Evolutionary conservation across 2,113 vertebrate species (phyloP), one percentile per base, ranked within the genome.

Genomic region (Pungitius pungitius): DNA sequence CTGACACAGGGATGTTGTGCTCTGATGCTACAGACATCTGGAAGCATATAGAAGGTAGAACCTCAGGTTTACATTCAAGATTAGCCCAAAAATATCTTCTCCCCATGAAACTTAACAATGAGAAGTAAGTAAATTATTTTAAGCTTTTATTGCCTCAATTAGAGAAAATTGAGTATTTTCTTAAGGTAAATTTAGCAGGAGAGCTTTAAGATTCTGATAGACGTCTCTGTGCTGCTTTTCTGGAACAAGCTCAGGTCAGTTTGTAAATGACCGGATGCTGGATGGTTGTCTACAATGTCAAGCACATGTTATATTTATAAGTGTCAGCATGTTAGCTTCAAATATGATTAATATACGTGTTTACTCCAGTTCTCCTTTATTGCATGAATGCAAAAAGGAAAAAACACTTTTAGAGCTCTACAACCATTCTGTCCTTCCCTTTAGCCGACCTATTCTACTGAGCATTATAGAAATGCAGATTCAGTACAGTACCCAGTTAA

Each of bases 1-100:
- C 75, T 60, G 78, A 77, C 20, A 47, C 59, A 35, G 55, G 61
- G 54, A 77, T 78, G 75, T 60, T 47, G 64, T 27, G 59, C 56
- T 58, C 74, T 56, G 67, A 81, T 85, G 73, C 54, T 55, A 55
- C 54, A 30, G 14, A 8, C 78, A 83, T 79, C 52, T 62, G 64
- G 59, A 61, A 73, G 61, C 57, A 76, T n/a, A 61, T 52, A 68
- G 69, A 61, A 33, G 35, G 45, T 64, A 27, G 20, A 57, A 64
- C 22, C 1, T 30, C n/a, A 69, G n/a, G 42, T 65, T 71, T 66
- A 24, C 40, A 8, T 55, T 14, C 14, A 26, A 27, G 11, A 33
- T 58, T 73, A 51, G 18, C 39, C 14, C 22, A 55, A 64, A 42
- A 40, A 73, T 39, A 61, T 35, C 37, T 67, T 15, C 11, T 22